Percentiles rank a stretch among this genome's conserved stretches.
Conservation (phyloP, 2,113 vertebrate species). For the Grantiella picta region DNA sequence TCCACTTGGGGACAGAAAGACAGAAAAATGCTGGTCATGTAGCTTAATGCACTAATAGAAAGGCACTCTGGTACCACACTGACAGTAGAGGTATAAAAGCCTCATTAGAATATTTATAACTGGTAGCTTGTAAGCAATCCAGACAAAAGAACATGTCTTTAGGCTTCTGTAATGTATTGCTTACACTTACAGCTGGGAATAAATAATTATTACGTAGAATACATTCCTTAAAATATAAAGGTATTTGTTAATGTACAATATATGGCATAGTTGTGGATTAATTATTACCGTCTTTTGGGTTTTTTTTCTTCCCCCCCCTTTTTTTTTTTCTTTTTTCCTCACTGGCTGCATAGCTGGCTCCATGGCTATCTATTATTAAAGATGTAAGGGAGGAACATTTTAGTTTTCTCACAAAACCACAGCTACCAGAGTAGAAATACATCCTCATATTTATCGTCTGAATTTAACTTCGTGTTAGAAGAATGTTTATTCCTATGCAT, state of each 20-base stretch:
- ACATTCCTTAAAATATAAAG: background rate
- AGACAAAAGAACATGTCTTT: background rate
- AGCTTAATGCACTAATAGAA: slow-evolving; percentile 39
- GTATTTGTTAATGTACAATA: background rate
- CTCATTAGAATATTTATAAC: slow-evolving; percentile 51
- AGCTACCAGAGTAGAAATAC: background rate
- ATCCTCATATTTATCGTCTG: background rate
- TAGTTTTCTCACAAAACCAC: background rate
- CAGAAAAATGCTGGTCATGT: slow-evolving; percentile 23
- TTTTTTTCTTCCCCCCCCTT: background rate
- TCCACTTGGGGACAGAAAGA: background rate
- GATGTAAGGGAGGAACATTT: background rate
- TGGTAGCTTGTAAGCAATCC: background rate
- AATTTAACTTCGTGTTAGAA: background rate
- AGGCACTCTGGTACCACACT: background rate
- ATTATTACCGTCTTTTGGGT: background rate
- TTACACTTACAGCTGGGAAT: background rate
- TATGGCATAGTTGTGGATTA: background rate
- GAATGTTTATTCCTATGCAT: background rate
- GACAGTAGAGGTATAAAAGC: slow-evolving; percentile 12
- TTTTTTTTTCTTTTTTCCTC: background rate
- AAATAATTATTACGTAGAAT: background rate
- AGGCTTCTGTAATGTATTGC: background rate
- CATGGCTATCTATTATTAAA: slow-evolving; percentile 25
- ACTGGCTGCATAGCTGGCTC: background rate